phyloP scores from a whole-genome alignment of 2,888 invertebrate genomes.

The Willowsia nigromaculata region DNA sequence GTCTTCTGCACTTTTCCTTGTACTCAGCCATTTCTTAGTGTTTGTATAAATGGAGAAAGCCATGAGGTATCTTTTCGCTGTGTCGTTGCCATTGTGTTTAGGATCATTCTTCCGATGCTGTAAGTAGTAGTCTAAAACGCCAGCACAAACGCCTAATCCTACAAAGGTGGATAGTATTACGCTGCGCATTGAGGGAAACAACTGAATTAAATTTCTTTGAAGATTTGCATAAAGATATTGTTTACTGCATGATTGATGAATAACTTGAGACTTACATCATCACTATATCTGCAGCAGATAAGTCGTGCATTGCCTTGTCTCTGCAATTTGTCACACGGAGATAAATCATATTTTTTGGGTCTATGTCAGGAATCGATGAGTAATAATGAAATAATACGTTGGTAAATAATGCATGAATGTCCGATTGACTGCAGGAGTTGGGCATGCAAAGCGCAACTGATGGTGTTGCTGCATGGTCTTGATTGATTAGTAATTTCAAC shows the following conservation, averaged over 20 bases:
- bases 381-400: background rate
- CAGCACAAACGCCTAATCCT: background rate
- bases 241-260: background rate
- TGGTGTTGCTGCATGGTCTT: slow-evolving; percentile 24
- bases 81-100: background rate
- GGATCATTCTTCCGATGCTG: background rate
- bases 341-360: background rate
- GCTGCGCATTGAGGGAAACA: no score
- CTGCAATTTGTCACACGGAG: background rate
- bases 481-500: background rate
- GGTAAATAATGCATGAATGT: slow-evolving; percentile 79
- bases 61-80: no score
- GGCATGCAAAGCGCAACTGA: slow-evolving; percentile 79
- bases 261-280: background rate
- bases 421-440: slow-evolving; percentile 80
- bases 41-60: slow-evolving; percentile 87
- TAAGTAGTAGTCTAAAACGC: slow-evolving; percentile 12
- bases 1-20: slow-evolving; percentile 81
- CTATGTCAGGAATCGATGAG: background rate
- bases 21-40: slow-evolving; percentile 83
- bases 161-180: background rate
- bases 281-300: background rate
- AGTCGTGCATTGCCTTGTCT: background rate
- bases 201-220: background rate
- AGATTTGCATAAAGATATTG: background rate